Evolutionary conservation across 2,888 invertebrate genomes (phyloP).

Genomic region (Sphinx pinastri): DNA sequence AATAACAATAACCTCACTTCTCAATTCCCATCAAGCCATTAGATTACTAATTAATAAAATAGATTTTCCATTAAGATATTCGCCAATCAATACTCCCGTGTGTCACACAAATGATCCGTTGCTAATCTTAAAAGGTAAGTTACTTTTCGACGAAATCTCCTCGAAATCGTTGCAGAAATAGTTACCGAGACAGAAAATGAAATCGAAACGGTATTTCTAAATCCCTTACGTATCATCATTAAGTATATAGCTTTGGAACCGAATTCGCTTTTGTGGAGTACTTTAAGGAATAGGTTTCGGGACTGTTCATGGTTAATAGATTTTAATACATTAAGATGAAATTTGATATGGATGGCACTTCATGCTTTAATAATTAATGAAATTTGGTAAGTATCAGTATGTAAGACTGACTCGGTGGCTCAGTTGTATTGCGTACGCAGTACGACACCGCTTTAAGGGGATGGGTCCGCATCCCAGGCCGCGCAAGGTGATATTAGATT

Average conservation of each 20-base stretch:
- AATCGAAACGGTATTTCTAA: slow-evolving; percentile 18
- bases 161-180: slow-evolving; percentile 31
- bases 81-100: background rate
- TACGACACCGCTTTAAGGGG: too few relatives aligned
- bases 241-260: slow-evolving; percentile 13
- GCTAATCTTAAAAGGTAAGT: slow-evolving; percentile 33
- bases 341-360: background rate
- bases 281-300: background rate
- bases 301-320: background rate
- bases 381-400: too few relatives aligned
- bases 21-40: too few relatives aligned
- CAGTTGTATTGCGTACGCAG: too few relatives aligned
- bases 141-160: slow-evolving; percentile 28
- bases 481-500: too few relatives aligned
- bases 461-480: too few relatives aligned
- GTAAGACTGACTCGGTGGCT: too few relatives aligned
- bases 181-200: slow-evolving; percentile 23
- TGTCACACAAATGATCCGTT: slow-evolving; percentile 25
- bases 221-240: slow-evolving; percentile 22
- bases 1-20: too few relatives aligned
- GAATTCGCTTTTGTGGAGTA: slow-evolving; percentile 18
- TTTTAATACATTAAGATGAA: background rate
- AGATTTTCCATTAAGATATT: background rate
- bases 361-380: too few relatives aligned
- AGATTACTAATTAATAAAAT: too few relatives aligned